These are phyloP conservation scores for Aphelinus certus DNA, from an alignment of 1,140 invertebrate species.

Conservation along the genomic window DNA sequence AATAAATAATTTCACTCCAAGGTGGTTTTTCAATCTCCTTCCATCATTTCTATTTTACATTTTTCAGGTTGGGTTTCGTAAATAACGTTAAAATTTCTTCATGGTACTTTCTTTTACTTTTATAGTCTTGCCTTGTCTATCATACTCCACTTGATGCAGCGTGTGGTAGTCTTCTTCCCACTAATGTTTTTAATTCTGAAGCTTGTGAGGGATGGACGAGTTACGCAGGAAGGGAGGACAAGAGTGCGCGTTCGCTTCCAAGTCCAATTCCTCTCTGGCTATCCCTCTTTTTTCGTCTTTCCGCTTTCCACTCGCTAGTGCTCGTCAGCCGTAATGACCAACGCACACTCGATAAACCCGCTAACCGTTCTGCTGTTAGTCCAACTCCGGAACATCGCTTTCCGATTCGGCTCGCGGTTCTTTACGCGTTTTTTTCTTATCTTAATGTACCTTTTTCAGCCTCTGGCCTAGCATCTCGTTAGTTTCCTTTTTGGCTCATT, in stretches of 20 bases:
- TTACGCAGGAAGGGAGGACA: not conserved
- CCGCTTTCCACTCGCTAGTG: not conserved
- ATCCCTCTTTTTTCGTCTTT: not conserved
- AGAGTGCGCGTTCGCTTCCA: not conserved
- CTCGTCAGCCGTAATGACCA: conserved; percentile 28
- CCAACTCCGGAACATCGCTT: not conserved
- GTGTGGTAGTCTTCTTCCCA: not conserved
- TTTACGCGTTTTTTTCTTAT: not conserved
- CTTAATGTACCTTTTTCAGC: not conserved
- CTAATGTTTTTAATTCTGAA: conserved; percentile 11
- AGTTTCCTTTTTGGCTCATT: not conserved
- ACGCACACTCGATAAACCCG: conserved; percentile 22
- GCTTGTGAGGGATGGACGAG: not conserved
- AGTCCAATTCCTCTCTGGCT: conserved; percentile 4
- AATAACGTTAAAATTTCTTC: not conserved
- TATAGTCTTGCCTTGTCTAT: not conserved
- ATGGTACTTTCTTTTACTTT: not conserved
- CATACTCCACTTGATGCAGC: not conserved
- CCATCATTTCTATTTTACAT: too few relatives aligned
- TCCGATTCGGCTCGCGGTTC: not conserved
- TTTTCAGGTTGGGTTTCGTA: too few relatives aligned
- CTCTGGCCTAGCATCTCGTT: not conserved
- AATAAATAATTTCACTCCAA: too few relatives aligned
- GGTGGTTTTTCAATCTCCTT: too few relatives aligned
- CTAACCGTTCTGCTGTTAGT: conserved; percentile 6